Conservation (phyloP, 2,797 vertebrate genomes). For the Leuciscus waleckii region DNA sequence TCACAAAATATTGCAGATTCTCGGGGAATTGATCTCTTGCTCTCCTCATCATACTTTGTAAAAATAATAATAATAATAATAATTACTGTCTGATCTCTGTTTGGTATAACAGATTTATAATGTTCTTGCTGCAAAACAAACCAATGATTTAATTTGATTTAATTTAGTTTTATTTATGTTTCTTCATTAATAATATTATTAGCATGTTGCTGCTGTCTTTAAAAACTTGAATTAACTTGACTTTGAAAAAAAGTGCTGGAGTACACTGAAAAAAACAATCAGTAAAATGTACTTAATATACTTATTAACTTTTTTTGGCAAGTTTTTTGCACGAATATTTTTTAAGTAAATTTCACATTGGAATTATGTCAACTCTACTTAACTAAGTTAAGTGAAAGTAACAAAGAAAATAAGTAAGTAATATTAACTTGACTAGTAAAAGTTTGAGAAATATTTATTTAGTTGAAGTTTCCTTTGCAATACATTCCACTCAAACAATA, state of each 20-base stretch:
- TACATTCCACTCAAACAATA: too few species aligned
- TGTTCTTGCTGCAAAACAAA: conserved; percentile 7
- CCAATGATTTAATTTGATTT: not conserved
- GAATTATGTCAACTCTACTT: too few species aligned
- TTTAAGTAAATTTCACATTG: too few species aligned
- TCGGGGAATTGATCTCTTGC: not conserved
- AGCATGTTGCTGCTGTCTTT: not conserved
- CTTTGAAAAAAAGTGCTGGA: not conserved
- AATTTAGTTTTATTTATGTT: not conserved
- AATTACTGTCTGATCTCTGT: not conserved
- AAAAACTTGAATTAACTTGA: not conserved
- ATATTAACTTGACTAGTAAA: too few species aligned
- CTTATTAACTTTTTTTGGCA: too few species aligned
- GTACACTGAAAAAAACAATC: not conserved
- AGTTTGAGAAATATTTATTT: too few species aligned
- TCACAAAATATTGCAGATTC: conserved; percentile 16
- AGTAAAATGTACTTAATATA: too few species aligned
- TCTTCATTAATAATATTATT: not conserved
- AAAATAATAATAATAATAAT: not conserved
- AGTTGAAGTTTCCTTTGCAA: too few species aligned
- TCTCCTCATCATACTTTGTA: conserved; percentile 5
- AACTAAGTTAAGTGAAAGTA: too few species aligned
- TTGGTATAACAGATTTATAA: not conserved
- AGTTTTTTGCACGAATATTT: too few species aligned
- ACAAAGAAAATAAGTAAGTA: too few species aligned